Conservation (phyloP, 2,888 invertebrate genomes). For the Plebejus anna region DNA sequence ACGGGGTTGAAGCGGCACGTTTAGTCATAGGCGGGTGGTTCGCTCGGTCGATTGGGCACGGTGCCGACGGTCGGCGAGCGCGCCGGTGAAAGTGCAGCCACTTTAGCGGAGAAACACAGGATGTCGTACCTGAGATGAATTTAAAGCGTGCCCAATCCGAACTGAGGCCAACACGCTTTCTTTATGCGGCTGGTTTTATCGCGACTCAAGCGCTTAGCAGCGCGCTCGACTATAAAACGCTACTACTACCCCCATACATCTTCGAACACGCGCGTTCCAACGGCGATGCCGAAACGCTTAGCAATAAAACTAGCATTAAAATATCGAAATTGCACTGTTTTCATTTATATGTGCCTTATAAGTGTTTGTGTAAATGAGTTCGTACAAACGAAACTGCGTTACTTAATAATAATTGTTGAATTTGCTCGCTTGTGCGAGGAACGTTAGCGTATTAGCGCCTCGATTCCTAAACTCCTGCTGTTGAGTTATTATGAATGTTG, state of each 20-base stretch:
- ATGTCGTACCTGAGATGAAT: slow-evolving; percentile 39
- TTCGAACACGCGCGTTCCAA: too few species aligned
- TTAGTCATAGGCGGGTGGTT: slow-evolving; percentile 30
- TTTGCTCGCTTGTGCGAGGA: slow-evolving; percentile 27
- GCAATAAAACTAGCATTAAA: background rate
- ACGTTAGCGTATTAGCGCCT: slow-evolving; percentile 33
- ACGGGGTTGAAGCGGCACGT: slow-evolving; percentile 28
- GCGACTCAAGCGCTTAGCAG: too few species aligned
- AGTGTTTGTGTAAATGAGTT: slow-evolving; percentile 7
- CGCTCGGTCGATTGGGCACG: slow-evolving; percentile 38
- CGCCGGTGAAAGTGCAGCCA: slow-evolving; percentile 41
- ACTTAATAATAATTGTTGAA: slow-evolving; percentile 36
- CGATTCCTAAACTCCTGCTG: slow-evolving; percentile 36
- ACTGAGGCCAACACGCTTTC: background rate
- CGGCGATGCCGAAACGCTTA: too few species aligned
- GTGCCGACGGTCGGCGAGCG: slow-evolving; percentile 35
- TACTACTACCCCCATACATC: too few species aligned
- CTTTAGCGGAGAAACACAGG: slow-evolving; percentile 42
- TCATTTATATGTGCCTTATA: slow-evolving; percentile 1
- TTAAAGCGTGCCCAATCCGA: slow-evolving; percentile 31
- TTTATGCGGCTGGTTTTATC: too few species aligned
- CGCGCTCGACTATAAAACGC: too few species aligned
- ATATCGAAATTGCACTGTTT: background rate
- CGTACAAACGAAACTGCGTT: slow-evolving; percentile 24
- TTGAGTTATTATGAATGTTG: slow-evolving; percentile 48